Conservation (phyloP, 2,113 vertebrate genomes). For the Oncorhynchus clarkii region DNA sequence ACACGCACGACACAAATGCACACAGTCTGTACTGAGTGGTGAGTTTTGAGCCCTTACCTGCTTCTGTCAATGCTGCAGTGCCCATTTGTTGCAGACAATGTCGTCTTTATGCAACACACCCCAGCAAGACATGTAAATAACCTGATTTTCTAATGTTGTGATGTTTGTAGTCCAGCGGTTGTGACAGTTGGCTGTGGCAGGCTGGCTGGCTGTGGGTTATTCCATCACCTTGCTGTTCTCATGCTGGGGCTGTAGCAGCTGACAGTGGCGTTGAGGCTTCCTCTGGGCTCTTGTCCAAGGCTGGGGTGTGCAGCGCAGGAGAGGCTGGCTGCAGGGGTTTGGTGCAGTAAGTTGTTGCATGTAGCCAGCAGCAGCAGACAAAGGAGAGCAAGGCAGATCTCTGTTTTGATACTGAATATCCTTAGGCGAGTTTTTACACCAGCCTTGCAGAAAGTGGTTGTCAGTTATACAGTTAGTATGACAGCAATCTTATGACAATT, state of each 20-base stretch:
- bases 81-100: conserved; percentile 65
- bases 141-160: conserved; percentile 38
- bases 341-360: conserved; percentile 77
- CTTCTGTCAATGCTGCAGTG: conserved; percentile 45
- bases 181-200: conserved; percentile 42
- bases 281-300: conserved; percentile 66
- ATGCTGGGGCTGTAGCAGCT: neutral
- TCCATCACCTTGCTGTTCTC: conserved; percentile 19
- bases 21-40: neutral
- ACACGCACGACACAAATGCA: neutral
- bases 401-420: conserved; percentile 32
- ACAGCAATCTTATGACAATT: too few relatives aligned
- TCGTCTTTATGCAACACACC: conserved; percentile 38
- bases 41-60: conserved; percentile 54
- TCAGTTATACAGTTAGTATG: neutral
- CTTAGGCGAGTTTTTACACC: too few relatives aligned
- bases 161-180: conserved; percentile 42
- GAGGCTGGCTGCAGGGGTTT: conserved; percentile 69
- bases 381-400: conserved; percentile 29
- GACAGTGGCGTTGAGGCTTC: conserved; percentile 15
- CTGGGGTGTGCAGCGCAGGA: conserved; percentile 45
- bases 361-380: conserved; percentile 36
- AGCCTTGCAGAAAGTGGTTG: conserved; percentile 11
- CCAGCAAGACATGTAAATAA: conserved; percentile 19
- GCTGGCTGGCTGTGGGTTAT: conserved; percentile 22